Evolutionary conservation across 2,113 vertebrate species (phyloP).

Genomic region (Malurus elegans): DNA sequence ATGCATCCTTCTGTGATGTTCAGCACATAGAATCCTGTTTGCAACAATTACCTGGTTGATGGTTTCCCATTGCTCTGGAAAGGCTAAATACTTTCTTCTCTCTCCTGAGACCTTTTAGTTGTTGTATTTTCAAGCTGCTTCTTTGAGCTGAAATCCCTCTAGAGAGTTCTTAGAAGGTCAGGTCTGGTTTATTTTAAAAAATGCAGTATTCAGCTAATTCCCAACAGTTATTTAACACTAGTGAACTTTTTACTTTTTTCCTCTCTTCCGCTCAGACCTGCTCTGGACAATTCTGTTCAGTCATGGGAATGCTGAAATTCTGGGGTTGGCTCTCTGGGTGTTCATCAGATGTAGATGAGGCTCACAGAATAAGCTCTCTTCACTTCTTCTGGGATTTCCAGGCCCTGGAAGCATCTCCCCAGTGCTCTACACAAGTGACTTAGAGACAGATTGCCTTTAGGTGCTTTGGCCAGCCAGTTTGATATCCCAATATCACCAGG

Average conservation of each 20-base stretch:
- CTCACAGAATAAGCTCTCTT: neutral
- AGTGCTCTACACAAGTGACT: neutral
- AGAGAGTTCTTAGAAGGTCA: neutral
- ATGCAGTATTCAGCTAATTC: neutral
- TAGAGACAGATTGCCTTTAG: neutral
- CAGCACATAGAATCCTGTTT: neutral
- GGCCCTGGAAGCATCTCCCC: neutral
- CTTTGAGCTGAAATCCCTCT: neutral
- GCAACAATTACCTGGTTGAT: neutral
- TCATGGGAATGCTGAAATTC: neutral
- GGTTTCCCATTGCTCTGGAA: neutral
- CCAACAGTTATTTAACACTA: neutral
- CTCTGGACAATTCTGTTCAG: neutral
- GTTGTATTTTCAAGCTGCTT: neutral
- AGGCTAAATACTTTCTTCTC: neutral
- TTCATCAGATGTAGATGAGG: neutral
- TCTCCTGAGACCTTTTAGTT: neutral
- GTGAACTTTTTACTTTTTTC: no score
- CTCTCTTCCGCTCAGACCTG: neutral
- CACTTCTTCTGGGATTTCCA: neutral
- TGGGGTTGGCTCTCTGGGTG: neutral
- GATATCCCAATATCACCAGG: neutral
- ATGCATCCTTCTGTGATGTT: neutral
- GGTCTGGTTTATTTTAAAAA: neutral
- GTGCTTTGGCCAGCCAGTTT: neutral